Percentiles rank a stretch among this genome's conserved stretches.
Conservation (phyloP, 2,113 vertebrate genomes). For the Pelobates fuscus region DNA sequence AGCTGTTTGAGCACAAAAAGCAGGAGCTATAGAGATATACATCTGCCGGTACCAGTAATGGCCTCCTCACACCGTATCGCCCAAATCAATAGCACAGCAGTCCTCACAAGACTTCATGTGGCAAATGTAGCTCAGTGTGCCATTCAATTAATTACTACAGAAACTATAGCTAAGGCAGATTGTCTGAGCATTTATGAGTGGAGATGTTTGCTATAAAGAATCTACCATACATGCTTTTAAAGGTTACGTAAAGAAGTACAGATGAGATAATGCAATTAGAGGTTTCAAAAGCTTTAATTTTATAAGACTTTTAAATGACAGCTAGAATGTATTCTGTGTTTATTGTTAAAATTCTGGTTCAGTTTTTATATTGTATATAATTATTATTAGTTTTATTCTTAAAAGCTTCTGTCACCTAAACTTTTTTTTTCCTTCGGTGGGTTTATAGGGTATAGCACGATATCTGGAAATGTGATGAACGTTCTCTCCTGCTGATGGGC, state of each 20-base stretch:
- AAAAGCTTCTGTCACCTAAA: too few species aligned
- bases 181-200: not conserved
- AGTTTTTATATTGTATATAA: too few species aligned
- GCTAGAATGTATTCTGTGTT: too few species aligned
- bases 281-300: too few species aligned
- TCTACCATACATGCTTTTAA: constrained; percentile 14
- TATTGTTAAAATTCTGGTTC: too few species aligned
- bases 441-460: too few species aligned
- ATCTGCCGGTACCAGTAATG: constrained; percentile 23
- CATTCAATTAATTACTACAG: constrained; percentile 46
- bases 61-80: constrained; percentile 10
- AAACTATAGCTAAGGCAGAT: constrained; percentile 24
- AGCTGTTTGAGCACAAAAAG: constrained; percentile 51
- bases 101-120: constrained; percentile 39
- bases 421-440: too few species aligned
- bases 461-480: too few species aligned
- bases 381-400: too few species aligned
- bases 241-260: constrained; percentile 12
- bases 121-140: not conserved
- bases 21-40: not conserved
- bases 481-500: too few species aligned
- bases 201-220: constrained; percentile 22
- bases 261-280: constrained; percentile 18
- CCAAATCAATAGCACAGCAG: constrained; percentile 34
- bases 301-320: too few species aligned